Base-by-base conservation (phyloP, 2,888 invertebrate species). In the Scaptomyza reducta region DNA sequence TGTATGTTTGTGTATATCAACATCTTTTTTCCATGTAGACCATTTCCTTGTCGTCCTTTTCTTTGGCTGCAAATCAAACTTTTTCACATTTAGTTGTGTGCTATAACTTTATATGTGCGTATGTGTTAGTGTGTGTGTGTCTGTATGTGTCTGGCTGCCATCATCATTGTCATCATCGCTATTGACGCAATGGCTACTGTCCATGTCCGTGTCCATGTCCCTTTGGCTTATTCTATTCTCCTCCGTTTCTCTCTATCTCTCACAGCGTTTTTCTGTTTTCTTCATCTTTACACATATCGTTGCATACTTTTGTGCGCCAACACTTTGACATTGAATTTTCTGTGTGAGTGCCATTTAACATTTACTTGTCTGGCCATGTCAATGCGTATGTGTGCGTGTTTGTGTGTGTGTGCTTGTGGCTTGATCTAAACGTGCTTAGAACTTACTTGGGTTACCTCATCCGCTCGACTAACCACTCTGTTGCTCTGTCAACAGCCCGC, bases 241-340 rank as follows among this genome's bases (percentile, higher is more conserved):
- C 41, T 22, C 22, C 0, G 2, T 22, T 5, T 22, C 22, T 22
- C 55, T 51, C 40, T 13, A 14, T 42, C 56, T 50, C 64, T 64
- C 64, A n/a, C n/a, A n/a, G n/a, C 56, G 0, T 50, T 18, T 50
- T 54, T 10, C 67, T 47, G 41, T 38, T 41, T 14, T 40, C 14
- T 16, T 6, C 42, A 31, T 46, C 22, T 35, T 33, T 33, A n/a
- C 46, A 76, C 46, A 75, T 66, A 72, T 72, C 64, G 51, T 72
- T 31, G 77, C 53, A 77, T 70, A 74, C 77, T 80, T 80, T 80
- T 80, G 70, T 74, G 80, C 73, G 62, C 57, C 61, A 76, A 61
- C 56, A 63, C 86, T 78, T 78, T 86, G 86, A 77, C 84, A 83
- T 83, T 86, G 86, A 85, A 82, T 82, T 84, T 38, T 82, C 77